These are phyloP conservation scores for Stegostoma tigrinum DNA, from an alignment of 2,113 vertebrate genomes.

Conservation along the genomic window DNA sequence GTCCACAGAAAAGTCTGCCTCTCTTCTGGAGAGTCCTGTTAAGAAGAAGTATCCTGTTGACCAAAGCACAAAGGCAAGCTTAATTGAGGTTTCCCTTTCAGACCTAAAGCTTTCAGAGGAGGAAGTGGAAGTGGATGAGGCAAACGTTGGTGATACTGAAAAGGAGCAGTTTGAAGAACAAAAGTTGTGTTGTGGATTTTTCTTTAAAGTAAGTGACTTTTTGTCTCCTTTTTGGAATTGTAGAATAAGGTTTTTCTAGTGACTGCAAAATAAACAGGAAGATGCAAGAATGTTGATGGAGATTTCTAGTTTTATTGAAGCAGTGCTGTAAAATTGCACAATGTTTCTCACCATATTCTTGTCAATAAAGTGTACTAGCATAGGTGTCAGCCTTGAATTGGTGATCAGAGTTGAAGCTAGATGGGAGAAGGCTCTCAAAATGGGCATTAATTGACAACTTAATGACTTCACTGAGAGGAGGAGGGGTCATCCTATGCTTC, in stretches of 20 bases:
- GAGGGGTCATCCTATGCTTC: neutral
- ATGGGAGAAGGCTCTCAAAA: neutral
- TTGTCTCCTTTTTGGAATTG: neutral
- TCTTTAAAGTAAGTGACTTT: slow-evolving; percentile 78
- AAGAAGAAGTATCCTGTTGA: slow-evolving; percentile 50
- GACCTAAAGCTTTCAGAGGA: slow-evolving; percentile 73
- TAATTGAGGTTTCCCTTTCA: slow-evolving; percentile 89
- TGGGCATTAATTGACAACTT: neutral
- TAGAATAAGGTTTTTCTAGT: neutral
- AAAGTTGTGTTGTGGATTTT: slow-evolving; percentile 87
- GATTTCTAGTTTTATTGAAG: neutral
- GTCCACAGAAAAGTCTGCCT: slow-evolving; percentile 69
- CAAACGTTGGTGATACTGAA: slow-evolving; percentile 58
- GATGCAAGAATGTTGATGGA: neutral
- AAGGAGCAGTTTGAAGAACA: slow-evolving; percentile 73
- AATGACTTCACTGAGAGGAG: neutral
- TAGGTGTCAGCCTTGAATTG: neutral
- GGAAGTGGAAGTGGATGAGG: slow-evolving; percentile 59
- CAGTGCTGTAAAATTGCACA: neutral
- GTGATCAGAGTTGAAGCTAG: neutral
- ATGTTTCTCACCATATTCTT: neutral
- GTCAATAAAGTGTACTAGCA: neutral
- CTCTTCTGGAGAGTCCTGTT: slow-evolving; percentile 69
- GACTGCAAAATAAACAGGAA: neutral
- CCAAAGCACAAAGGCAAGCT: slow-evolving; percentile 63